These are phyloP conservation scores for Cancer borealis DNA, from an alignment of 2,888 invertebrate species.

Conservation along the genomic window DNA sequence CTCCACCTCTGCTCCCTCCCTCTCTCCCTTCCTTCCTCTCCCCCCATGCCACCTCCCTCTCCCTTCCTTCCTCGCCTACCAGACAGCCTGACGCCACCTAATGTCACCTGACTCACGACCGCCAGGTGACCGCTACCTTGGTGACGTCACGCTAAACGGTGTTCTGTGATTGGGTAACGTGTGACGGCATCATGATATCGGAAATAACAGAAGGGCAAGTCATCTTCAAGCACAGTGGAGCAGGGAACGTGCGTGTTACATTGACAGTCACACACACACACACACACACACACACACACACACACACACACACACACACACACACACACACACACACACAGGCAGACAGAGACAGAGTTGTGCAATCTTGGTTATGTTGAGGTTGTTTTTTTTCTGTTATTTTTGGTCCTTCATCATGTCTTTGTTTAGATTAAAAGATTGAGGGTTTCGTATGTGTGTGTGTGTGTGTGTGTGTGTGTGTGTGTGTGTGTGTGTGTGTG, in stretches of 20 bases:
- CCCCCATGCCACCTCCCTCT: neutral
- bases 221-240: neutral
- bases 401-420: neutral
- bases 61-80: neutral
- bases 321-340: neutral
- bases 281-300: constrained; percentile 32
- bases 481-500: constrained; percentile 11
- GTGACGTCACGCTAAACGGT: constrained; percentile 23
- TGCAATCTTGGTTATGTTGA: neutral
- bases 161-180: constrained; percentile 7
- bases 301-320: neutral
- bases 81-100: neutral
- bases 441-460: neutral
- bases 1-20: neutral
- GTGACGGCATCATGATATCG: neutral
- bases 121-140: constrained; percentile 31
- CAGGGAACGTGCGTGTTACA: neutral
- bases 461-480: constrained; percentile 11
- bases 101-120: constrained; percentile 29
- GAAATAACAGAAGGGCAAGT: neutral
- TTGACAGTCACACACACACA: neutral
- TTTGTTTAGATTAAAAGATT: neutral
- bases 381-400: neutral
- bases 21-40: neutral
- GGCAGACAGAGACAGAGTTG: neutral